A percentile compares a stretch with the other conserved stretches of the same genome.
Conservation (phyloP, 2,113 vertebrate species). For the Ictalurus punctatus region DNA sequence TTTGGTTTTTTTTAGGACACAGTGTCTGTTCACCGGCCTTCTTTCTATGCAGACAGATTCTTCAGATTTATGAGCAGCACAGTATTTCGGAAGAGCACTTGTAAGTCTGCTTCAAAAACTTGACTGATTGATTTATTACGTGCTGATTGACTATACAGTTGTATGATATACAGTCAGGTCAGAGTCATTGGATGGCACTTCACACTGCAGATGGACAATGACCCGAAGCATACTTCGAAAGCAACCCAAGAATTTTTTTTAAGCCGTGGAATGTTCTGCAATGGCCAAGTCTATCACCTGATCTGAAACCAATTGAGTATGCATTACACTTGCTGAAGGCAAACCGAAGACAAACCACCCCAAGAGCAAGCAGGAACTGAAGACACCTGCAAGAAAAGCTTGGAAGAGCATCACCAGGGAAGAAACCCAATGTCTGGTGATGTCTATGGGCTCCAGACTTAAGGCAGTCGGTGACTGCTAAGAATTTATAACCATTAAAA, state of each 20-base stretch:
- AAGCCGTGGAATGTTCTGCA: neutral
- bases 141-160: neutral
- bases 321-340: neutral
- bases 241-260: neutral
- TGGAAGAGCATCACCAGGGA: neutral
- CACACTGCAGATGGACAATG: neutral
- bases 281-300: neutral
- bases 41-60: constrained; percentile 96
- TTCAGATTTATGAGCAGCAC: constrained; percentile 97
- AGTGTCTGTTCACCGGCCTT: constrained; percentile 93
- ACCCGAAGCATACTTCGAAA: neutral
- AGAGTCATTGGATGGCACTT: too few relatives aligned
- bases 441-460: neutral
- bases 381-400: neutral
- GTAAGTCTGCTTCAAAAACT: constrained; percentile 74
- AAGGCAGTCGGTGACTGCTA: neutral
- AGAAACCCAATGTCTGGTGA: neutral
- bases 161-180: neutral
- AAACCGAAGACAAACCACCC: neutral
- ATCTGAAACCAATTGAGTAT: neutral
- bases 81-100: constrained; percentile 93
- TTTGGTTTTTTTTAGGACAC: constrained; percentile 80
- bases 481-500: neutral
- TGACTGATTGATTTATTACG: neutral
- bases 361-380: neutral